phyloP scores from a whole-genome alignment of 1,140 invertebrate genomes.

The Lasioglossum albipes region DNA sequence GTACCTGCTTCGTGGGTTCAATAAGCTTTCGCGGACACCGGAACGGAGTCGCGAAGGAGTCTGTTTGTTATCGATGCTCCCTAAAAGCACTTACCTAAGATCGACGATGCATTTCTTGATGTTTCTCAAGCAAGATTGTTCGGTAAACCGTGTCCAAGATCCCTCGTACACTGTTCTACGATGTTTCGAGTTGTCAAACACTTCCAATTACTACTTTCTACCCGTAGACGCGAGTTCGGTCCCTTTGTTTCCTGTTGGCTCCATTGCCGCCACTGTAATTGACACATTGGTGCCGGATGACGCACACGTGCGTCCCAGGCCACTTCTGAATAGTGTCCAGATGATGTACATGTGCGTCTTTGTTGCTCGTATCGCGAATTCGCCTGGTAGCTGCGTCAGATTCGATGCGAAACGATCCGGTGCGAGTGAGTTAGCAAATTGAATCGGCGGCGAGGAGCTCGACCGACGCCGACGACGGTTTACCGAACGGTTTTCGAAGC shows the following conservation, averaged over 20 bases:
- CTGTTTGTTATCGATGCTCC: conserved; percentile 1
- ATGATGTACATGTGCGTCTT: too few relatives aligned
- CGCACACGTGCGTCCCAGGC: too few relatives aligned
- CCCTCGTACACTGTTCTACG: conserved; percentile 21
- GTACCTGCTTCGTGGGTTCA: conserved; percentile 97
- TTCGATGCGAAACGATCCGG: too few relatives aligned
- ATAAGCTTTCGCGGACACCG: conserved; percentile 76
- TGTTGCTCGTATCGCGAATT: too few relatives aligned
- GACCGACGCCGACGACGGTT: conserved; percentile 10
- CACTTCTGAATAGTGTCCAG: too few relatives aligned
- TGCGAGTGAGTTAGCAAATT: neutral
- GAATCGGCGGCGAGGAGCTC: conserved; percentile 16
- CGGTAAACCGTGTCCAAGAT: conserved; percentile 2
- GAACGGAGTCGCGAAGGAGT: neutral
- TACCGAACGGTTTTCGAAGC: neutral
- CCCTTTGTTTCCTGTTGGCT: conserved; percentile 4
- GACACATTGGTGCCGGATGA: too few relatives aligned
- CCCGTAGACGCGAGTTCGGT: conserved; percentile 20
- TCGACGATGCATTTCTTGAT: conserved; percentile 36
- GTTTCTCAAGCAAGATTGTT: neutral
- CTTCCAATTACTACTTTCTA: conserved; percentile 33
- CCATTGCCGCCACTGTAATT: too few relatives aligned
- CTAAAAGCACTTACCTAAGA: neutral
- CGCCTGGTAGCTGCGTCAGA: too few relatives aligned
- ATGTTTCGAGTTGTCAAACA: conserved; percentile 40